Conservation (phyloP, 2,113 vertebrate species). For the Laticauda laticaudata region DNA sequence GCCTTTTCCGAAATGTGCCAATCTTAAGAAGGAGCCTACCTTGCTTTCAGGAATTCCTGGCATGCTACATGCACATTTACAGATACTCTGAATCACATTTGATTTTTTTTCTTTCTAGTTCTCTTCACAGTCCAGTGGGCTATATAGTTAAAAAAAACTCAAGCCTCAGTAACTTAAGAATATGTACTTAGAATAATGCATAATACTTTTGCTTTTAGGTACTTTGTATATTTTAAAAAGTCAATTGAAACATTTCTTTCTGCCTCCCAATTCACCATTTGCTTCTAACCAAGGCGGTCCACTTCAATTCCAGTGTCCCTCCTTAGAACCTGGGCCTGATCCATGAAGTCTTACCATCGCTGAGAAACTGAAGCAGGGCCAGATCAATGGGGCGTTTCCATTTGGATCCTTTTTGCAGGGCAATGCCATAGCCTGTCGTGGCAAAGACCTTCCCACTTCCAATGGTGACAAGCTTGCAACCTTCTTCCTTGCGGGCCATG, state of each 20-base stretch:
- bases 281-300: neutral
- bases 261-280: neutral
- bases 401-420: constrained; percentile 89
- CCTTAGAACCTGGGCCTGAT: neutral
- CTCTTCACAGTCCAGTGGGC: neutral
- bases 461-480: constrained; percentile 94
- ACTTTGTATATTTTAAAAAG: neutral
- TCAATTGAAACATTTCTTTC: neutral
- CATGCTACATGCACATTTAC: neutral
- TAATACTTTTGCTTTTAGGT: neutral
- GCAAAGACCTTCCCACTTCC: constrained; percentile 93
- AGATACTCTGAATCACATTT: neutral
- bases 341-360: constrained; percentile 79
- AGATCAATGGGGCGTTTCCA: constrained; percentile 92
- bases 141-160: neutral
- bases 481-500: constrained; percentile 93
- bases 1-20: neutral
- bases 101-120: neutral
- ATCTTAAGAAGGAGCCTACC: neutral
- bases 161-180: neutral
- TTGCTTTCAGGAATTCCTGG: neutral
- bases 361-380: constrained; percentile 89
- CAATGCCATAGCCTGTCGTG: constrained; percentile 92
- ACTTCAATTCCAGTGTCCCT: neutral
- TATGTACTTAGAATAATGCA: neutral